Conservation (phyloP, 2,113 vertebrate species). For the Formicarius rufipectus region DNA sequence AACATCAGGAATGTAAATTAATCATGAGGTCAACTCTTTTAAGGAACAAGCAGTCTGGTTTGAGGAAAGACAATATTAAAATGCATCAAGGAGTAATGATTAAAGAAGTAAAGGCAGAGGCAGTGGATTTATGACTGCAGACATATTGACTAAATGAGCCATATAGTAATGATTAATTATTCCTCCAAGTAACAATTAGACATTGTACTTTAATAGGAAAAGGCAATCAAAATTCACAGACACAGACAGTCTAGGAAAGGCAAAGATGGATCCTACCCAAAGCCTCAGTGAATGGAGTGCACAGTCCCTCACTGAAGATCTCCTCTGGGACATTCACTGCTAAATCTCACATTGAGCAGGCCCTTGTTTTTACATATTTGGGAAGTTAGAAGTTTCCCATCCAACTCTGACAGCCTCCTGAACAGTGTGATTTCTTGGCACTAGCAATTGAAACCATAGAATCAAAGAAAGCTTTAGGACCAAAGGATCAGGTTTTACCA, state of each 20-base stretch:
- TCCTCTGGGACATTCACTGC: neutral
- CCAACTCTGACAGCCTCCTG: neutral
- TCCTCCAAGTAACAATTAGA: conserved; percentile 1
- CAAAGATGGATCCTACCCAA: neutral
- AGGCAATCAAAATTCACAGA: neutral
- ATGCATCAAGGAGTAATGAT: neutral
- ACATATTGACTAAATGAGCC: neutral
- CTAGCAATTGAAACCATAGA: neutral
- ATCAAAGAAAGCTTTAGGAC: neutral
- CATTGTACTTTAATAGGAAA: neutral
- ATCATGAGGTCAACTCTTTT: neutral
- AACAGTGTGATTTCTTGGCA: neutral
- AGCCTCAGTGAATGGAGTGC: neutral
- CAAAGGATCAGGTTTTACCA: neutral
- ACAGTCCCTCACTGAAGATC: neutral
- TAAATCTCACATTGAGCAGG: neutral
- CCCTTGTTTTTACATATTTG: neutral
- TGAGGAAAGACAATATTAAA: neutral
- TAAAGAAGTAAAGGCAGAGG: neutral
- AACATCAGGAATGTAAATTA: neutral
- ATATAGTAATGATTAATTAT: neutral
- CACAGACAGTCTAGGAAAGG: neutral
- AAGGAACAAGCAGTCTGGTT: neutral
- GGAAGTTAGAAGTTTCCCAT: neutral
- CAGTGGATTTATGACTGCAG: neutral